phyloP scores from a whole-genome alignment of 92 coral and sea anemone species.

The Heliopora coerulea region DNA sequence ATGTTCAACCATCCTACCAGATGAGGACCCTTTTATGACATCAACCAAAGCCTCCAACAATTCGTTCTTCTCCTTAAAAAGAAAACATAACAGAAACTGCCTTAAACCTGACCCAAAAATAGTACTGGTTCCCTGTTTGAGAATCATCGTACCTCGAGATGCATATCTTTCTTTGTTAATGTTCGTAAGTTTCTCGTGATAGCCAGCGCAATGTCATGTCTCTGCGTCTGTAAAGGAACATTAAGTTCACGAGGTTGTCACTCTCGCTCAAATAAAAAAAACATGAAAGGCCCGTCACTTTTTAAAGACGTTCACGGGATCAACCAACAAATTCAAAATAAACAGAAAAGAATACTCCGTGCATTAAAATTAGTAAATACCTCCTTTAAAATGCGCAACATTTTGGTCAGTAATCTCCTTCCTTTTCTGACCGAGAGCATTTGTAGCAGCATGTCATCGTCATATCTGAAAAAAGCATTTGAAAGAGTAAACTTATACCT shows the following conservation, averaged over 20 bases:
- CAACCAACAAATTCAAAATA: too few relatives aligned
- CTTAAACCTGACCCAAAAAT: too few relatives aligned
- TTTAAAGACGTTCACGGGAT: too few relatives aligned
- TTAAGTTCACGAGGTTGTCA: too few relatives aligned
- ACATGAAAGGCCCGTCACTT: too few relatives aligned
- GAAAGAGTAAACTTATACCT: too few relatives aligned
- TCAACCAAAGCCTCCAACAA: conserved; percentile 7
- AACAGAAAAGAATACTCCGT: too few relatives aligned
- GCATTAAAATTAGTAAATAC: too few relatives aligned
- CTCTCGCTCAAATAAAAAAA: too few relatives aligned
- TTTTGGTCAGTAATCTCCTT: conserved; percentile 71
- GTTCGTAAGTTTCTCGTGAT: conserved; percentile 65
- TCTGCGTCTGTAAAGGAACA: conserved; percentile 4
- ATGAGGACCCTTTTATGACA: conserved; percentile 1
- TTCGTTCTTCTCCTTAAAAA: conserved; percentile 9
- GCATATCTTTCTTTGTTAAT: conserved; percentile 72
- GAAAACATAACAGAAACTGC: background rate
- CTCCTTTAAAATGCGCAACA: conserved; percentile 60
- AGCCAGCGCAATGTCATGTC: conserved; percentile 46
- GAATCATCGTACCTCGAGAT: conserved; percentile 65
- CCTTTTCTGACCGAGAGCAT: conserved; percentile 82
- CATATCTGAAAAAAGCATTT: conserved; percentile 61
- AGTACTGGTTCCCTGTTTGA: background rate
- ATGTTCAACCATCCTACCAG: conserved; percentile 2
- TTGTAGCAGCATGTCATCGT: conserved; percentile 78